Evolutionary conservation across 2,888 invertebrate genomes (phyloP).

Genomic region (Calliscelio sp.): DNA sequence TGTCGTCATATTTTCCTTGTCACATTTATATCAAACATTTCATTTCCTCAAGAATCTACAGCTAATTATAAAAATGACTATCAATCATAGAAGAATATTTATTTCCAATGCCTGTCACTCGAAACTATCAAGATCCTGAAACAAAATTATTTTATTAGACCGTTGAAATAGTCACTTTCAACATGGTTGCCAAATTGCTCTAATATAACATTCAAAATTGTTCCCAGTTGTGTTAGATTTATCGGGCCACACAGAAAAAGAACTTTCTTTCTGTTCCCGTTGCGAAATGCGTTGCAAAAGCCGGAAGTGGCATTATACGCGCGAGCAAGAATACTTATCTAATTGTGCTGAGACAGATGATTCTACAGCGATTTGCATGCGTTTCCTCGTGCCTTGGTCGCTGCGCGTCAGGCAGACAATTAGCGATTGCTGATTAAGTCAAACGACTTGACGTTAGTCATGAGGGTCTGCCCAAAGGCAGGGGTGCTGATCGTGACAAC

Average conservation of each 20-base stretch:
- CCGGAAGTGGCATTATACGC: constrained; percentile 83
- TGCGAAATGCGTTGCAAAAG: constrained; percentile 74
- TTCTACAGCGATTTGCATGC: constrained; percentile 84
- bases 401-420: constrained; percentile 84
- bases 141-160: too few relatives aligned
- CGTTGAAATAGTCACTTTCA: too few relatives aligned
- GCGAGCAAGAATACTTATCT: constrained; percentile 83
- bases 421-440: constrained; percentile 86
- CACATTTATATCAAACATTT: neutral
- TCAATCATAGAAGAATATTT: too few relatives aligned
- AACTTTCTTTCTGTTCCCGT: constrained; percentile 24
- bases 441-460: constrained; percentile 82
- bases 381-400: constrained; percentile 84
- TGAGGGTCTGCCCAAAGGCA: constrained; percentile 73
- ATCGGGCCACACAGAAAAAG: neutral
- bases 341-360: constrained; percentile 85
- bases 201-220: too few relatives aligned
- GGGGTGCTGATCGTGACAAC: constrained; percentile 82
- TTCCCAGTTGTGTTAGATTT: too few relatives aligned
- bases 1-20: neutral
- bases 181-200: too few relatives aligned
- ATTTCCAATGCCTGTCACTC: too few relatives aligned
- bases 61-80: too few relatives aligned
- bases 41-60: neutral
- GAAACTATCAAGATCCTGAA: too few relatives aligned